These are phyloP conservation scores for Drosophila neotestacea DNA, from an alignment of 2,888 invertebrate species.

Conservation along the genomic window DNA sequence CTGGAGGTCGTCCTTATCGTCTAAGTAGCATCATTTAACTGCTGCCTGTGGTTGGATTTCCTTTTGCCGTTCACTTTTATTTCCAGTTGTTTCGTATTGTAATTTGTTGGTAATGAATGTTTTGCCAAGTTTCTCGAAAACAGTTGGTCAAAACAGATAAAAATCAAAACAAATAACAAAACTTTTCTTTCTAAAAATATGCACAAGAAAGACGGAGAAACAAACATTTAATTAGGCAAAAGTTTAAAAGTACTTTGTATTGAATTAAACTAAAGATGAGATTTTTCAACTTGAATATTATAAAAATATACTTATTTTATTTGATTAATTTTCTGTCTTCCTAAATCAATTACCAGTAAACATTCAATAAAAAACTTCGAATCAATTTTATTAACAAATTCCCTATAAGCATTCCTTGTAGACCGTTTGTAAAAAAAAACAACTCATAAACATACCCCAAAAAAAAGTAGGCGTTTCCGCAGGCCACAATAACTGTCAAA, in stretches of 20 bases:
- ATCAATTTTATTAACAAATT: constrained; percentile 19
- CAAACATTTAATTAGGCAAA: constrained; percentile 1
- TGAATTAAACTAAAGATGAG: neutral
- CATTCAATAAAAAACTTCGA: constrained; percentile 31
- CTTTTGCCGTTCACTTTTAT: constrained; percentile 39
- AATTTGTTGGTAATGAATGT: constrained; percentile 69
- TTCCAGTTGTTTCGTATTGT: constrained; percentile 39
- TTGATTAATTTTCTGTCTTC: constrained; percentile 1
- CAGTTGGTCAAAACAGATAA: constrained; percentile 21
- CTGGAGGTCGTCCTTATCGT: constrained; percentile 66
- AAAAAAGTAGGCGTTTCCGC: constrained; percentile 72
- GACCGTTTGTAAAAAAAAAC: constrained; percentile 23
- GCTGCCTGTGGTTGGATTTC: constrained; percentile 68
- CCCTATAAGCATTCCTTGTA: constrained; percentile 32
- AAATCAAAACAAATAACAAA: constrained; percentile 39
- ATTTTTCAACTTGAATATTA: neutral
- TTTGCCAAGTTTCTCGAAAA: constrained; percentile 45
- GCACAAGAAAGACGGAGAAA: neutral
- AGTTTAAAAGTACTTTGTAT: neutral
- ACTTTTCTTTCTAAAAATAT: neutral
- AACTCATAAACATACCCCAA: constrained; percentile 44
- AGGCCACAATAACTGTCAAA: constrained; percentile 74
- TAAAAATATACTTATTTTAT: neutral
- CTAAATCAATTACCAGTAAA: constrained; percentile 13
- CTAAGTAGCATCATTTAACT: constrained; percentile 80